These are phyloP conservation scores for Pangasius macronema DNA, from an alignment of 2,797 vertebrate genomes.

Conservation along the genomic window DNA sequence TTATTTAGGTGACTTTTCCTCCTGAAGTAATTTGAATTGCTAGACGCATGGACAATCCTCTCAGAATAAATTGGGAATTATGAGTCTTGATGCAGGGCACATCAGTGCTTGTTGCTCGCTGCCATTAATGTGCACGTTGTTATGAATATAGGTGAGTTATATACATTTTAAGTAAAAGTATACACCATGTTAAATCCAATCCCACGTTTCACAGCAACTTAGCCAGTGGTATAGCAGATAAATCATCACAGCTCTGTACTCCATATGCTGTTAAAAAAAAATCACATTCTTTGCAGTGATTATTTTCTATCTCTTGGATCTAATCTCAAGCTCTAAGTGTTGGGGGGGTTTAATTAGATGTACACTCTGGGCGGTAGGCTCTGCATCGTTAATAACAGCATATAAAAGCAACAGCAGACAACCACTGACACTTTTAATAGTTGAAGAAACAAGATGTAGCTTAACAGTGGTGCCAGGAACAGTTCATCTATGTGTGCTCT, in stretches of 20 bases:
- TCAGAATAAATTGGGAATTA: conserved; percentile 14
- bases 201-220: conserved; percentile 61
- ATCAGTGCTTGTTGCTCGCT: not conserved
- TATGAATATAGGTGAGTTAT: not conserved
- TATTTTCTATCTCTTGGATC: conserved; percentile 76
- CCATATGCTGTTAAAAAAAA: conserved; percentile 62
- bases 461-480: conserved; percentile 75
- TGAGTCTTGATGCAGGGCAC: not conserved
- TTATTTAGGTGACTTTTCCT: conserved; percentile 14
- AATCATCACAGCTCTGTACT: conserved; percentile 63
- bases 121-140: not conserved
- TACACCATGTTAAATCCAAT: conserved; percentile 3
- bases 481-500: conserved; percentile 61
- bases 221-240: conserved; percentile 64
- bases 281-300: conserved; percentile 78
- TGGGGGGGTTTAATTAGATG: conserved; percentile 79
- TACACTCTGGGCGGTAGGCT: conserved; percentile 65
- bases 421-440: conserved; percentile 82
- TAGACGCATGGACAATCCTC: not conserved
- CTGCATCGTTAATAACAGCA: conserved; percentile 78
- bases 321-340: conserved; percentile 76
- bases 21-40: not conserved
- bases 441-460: conserved; percentile 82
- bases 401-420: conserved; percentile 80
- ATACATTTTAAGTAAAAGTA: not conserved